Base-by-base conservation (phyloP, 2,113 vertebrate genomes). In the Anoplopoma fimbria region DNA sequence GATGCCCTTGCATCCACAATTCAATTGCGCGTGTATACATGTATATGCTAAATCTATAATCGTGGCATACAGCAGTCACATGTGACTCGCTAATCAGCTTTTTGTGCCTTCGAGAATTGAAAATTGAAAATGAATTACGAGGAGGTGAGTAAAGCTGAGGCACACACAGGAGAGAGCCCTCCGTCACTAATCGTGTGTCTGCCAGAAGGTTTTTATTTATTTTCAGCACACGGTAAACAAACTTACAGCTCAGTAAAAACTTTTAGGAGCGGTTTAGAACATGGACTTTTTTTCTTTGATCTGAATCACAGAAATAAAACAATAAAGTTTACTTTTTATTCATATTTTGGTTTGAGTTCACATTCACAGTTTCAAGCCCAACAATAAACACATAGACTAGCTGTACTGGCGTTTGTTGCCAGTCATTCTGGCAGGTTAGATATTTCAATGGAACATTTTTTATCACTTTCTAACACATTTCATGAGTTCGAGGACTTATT, bases 21-120 rank as follows among this genome's bases (percentile, higher is more conserved):
- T 86, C 21, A 93, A 91, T 93, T 89, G 89, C 38, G 62, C 60
- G 68, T 7, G 13, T 81, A 76, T 31, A 67, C 55, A 77, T 87
- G 68, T 68, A 79, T 87, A 84, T 85, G 77, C 73, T 82, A 75
- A 85, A 84, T 69, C 86, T 78, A 64, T 91, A 84, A 93, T 85
- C 89, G 72, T 38, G 53, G 61, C 62, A 69, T 67, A 38, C 55
- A 73, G 33, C 71, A 67, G 62, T 62, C 82, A 79, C 83, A 47
- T 45, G 79, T 75, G 75, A 83, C 38, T 79, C 69, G 34, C 68
- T 92, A 92, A 93, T 90, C 75, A 84, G 83, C 67, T 86, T 92
- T 25, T 90, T 47, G 42, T 83, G 69, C 86, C 91, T 89, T 72
- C 51, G 69, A 90, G 85, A n/a, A n/a, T n/a, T n/a, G n/a, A n/a